A percentile compares a stretch with the other conserved stretches of the same genome.
phyloP scores from a whole-genome alignment of 2,797 vertebrate species.

The Cossypha heuglini region DNA sequence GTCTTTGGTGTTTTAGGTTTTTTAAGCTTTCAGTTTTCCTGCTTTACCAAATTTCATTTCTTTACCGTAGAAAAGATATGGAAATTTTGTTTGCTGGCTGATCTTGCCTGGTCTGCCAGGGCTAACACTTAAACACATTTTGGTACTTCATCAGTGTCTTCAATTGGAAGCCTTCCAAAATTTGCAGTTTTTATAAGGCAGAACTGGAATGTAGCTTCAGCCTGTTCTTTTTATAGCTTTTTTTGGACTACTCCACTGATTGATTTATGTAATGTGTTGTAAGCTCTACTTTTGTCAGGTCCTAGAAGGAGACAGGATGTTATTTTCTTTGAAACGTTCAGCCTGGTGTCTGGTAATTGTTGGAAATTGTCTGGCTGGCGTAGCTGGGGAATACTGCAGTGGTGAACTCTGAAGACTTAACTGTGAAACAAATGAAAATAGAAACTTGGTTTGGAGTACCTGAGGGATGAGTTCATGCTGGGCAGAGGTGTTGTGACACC shows the following conservation, averaged over 20 bases:
- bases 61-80: background rate
- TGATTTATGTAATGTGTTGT: background rate
- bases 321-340: background rate
- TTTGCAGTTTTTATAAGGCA: background rate
- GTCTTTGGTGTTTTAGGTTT: background rate
- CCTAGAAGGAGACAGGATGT: background rate
- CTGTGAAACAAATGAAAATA: background rate
- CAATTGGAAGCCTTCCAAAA: background rate
- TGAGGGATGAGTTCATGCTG: background rate
- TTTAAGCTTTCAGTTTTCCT: background rate
- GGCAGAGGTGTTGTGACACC: background rate
- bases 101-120: background rate
- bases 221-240: background rate
- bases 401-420: background rate
- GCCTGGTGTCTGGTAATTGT: background rate
- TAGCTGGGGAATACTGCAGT: background rate
- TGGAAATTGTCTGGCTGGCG: background rate
- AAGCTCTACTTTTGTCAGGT: background rate
- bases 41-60: background rate
- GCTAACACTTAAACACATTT: background rate
- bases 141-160: background rate
- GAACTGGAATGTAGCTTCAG: background rate
- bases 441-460: background rate
- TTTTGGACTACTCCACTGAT: background rate
- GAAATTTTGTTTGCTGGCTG: background rate